Evolutionary conservation across 1,140 invertebrate genomes (phyloP), one percentile per base, ranked within the genome.

Genomic region (Megathymus violae): DNA sequence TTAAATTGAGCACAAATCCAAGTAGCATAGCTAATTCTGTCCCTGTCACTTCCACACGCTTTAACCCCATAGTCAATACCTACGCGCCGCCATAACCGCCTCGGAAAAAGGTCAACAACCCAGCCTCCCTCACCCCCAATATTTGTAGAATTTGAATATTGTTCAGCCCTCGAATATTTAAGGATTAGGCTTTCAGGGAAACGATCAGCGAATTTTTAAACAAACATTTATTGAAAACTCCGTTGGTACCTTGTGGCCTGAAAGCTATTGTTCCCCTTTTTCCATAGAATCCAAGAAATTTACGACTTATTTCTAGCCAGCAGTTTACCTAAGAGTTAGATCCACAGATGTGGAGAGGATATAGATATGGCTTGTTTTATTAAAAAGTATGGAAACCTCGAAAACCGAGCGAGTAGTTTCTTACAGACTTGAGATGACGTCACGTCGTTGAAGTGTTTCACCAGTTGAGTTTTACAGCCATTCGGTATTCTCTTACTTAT

Each of bases 101-200:
- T 79, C 78, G 69, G 71, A 71, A 74, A 80, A 74, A 80, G 85
- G 81, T 88, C 81, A 80, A 79, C 76, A 73, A 85, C 81, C 85
- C 68, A 52, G 50, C 69, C 71, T 64, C 76, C 78, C 76, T 51
- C 72, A 74, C 78, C 71, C 75, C 71, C 75, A 71, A 82, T 80
- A 80, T 78, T 76, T 68, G 73, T 74, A 74, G 78, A 43, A 83
- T 83, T 79, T 83, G 80, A 85, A 85, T 88, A 85, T 78, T 76
- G 71, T 69, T 59, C 51, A 60, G 43, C 76, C 70, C 71, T 71
- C 67, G 11, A 62, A 62, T 72, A 72, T 76, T 83, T 69, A 50
- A 74, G 65, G 67, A 78, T 83, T 80, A 80, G 62, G 78, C 76
- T 77, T 76, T 76, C 67, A 61, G 36, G 14, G 52, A 56, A 56